Conservation (phyloP, 2,888 invertebrate genomes). For the Ctenicera cuprea region DNA sequence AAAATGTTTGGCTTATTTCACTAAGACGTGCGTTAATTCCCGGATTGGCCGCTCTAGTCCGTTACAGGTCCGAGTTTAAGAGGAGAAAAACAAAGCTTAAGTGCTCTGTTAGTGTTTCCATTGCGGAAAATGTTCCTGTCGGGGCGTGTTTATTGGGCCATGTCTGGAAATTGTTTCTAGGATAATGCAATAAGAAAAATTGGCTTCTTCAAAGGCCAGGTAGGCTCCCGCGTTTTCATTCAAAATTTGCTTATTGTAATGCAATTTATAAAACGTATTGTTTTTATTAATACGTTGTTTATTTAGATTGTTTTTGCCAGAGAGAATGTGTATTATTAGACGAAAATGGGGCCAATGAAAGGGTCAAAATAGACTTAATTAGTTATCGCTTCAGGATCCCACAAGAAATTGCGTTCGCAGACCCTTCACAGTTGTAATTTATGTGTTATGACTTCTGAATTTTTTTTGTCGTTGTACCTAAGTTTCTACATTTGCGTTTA, state of each 20-base stretch:
- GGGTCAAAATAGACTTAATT: conserved; percentile 24
- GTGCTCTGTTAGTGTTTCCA: conserved; percentile 46
- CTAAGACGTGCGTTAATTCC: conserved; percentile 21
- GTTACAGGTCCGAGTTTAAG: conserved; percentile 20
- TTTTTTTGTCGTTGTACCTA: too few species aligned
- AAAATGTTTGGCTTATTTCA: not conserved
- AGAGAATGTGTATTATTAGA: too few species aligned
- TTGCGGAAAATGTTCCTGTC: conserved; percentile 46
- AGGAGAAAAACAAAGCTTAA: conserved; percentile 41
- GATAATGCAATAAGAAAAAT: conserved; percentile 49
- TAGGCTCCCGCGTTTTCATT: not conserved
- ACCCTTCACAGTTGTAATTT: conserved; percentile 15
- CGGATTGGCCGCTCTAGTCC: not conserved
- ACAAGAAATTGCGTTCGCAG: conserved; percentile 12
- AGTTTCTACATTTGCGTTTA: too few species aligned
- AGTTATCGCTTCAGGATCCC: conserved; percentile 22
- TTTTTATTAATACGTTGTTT: not conserved
- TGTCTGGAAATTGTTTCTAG: conserved; percentile 45
- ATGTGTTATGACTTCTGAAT: conserved; percentile 8
- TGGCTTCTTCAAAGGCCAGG: conserved; percentile 41
- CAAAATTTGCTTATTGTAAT: too few species aligned
- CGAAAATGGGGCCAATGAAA: too few species aligned
- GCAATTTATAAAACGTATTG: too few species aligned
- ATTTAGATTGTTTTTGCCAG: too few species aligned
- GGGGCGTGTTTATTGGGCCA: conserved; percentile 46